Conservation (phyloP, 1,140 invertebrate species). For the Trichonephila inaurata region DNA sequence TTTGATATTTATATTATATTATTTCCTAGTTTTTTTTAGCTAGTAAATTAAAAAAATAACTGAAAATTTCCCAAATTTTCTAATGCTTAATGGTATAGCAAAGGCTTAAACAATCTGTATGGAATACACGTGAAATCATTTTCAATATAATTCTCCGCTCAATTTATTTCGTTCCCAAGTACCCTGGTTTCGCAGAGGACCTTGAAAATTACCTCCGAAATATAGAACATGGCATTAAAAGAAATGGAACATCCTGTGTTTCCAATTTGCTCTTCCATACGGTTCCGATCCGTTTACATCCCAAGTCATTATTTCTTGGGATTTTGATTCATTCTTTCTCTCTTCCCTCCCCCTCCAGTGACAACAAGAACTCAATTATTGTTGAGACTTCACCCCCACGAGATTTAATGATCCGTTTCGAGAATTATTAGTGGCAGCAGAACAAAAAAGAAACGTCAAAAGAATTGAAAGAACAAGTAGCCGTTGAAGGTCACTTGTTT, state of each 20-base stretch:
- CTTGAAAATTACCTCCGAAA: neutral
- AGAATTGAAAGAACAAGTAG: neutral
- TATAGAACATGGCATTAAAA: neutral
- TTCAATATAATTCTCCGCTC: no score
- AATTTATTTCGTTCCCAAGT: neutral
- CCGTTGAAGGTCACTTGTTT: neutral
- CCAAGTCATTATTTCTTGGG: neutral
- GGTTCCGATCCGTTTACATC: neutral
- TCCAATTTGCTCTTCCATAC: neutral
- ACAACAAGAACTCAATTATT: conserved; percentile 18
- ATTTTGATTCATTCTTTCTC: neutral
- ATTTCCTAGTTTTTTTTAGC: no score
- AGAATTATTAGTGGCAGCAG: neutral
- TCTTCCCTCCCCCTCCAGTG: neutral
- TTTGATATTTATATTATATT: no score
- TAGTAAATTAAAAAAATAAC: no score
- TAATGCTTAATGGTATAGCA: no score
- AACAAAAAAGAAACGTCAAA: neutral
- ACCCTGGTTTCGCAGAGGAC: neutral
- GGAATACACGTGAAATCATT: no score
- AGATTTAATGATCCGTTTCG: conserved; percentile 17
- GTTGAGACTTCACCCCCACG: neutral
- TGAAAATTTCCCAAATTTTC: no score
- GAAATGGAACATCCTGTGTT: neutral
- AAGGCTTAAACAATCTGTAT: no score